Evolutionary conservation across 2,888 invertebrate species (phyloP).

Genomic region (Halocaridina rubra): DNA sequence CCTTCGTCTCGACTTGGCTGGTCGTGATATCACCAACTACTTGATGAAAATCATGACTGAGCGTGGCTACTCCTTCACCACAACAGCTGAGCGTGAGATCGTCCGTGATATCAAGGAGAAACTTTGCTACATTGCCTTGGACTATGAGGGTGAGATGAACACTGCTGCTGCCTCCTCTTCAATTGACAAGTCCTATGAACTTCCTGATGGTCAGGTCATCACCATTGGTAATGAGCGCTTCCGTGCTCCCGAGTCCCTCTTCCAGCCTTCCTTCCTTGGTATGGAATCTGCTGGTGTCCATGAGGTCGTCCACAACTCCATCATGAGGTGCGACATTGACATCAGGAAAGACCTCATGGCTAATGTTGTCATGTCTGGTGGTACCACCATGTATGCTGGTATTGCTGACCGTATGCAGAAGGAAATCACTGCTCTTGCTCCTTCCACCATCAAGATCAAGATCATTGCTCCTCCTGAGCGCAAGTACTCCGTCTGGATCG

Average conservation of each 20-base stretch:
- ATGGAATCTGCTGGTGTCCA: not conserved
- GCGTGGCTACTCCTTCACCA: conserved; percentile 65
- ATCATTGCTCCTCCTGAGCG: conserved; percentile 83
- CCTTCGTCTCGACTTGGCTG: conserved; percentile 21
- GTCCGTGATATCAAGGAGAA: conserved; percentile 11
- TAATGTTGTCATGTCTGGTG: conserved; percentile 65
- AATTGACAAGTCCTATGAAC: not conserved
- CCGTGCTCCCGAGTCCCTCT: not conserved
- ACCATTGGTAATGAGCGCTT: not conserved
- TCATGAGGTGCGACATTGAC: conserved; percentile 93
- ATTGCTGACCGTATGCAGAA: conserved; percentile 64
- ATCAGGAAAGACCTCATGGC: conserved; percentile 65
- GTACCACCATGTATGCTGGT: conserved; percentile 63
- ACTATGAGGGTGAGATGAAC: not conserved
- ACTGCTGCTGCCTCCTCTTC: not conserved
- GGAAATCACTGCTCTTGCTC: conserved; percentile 66
- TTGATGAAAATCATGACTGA: conserved; percentile 67
- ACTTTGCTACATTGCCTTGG: not conserved
- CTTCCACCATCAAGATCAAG: conserved; percentile 66
- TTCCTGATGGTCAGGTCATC: not conserved
- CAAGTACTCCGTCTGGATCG: conserved; percentile 93
- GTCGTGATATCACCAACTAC: conserved; percentile 36
- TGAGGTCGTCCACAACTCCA: conserved; percentile 69
- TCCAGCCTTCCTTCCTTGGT: not conserved
- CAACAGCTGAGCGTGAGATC: conserved; percentile 45